These are phyloP conservation scores for Acrobasis suavella DNA, from an alignment of 2,888 invertebrate species.

Conservation along the genomic window DNA sequence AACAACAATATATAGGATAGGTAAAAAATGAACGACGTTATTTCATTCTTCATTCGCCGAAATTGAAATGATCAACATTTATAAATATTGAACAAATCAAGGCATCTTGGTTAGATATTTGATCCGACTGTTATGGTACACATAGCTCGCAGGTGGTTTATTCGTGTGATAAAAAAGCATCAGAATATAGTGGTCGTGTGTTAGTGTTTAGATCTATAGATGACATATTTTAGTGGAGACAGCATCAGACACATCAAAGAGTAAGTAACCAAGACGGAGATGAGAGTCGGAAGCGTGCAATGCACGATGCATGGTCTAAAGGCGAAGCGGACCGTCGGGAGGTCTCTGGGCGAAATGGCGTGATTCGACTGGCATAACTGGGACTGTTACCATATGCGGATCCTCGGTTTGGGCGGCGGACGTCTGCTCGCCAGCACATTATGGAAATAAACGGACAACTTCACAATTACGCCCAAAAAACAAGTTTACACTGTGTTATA, in stretches of 20 bases:
- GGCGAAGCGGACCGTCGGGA: slow-evolving; percentile 71
- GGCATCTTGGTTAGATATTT: slow-evolving; percentile 17
- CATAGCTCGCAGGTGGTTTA: slow-evolving; percentile 16
- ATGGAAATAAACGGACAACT: slow-evolving; percentile 78
- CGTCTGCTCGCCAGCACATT: slow-evolving; percentile 84
- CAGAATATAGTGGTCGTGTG: slow-evolving; percentile 32
- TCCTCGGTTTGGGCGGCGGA: slow-evolving; percentile 94
- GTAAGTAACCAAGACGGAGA: slow-evolving; percentile 43
- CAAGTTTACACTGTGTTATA: slow-evolving; percentile 29
- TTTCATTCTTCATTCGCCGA: slow-evolving; percentile 25
- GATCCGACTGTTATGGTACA: slow-evolving; percentile 20
- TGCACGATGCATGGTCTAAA: slow-evolving; percentile 72
- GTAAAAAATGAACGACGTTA: slow-evolving; percentile 17
- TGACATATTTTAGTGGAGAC: slow-evolving; percentile 38
- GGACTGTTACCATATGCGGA: slow-evolving; percentile 92
- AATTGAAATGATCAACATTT: background rate
- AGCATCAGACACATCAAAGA: slow-evolving; percentile 33
- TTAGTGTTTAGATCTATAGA: slow-evolving; percentile 39
- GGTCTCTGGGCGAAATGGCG: slow-evolving; percentile 59
- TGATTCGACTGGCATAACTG: slow-evolving; percentile 56
- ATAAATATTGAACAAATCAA: slow-evolving; percentile 4
- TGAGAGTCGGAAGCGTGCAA: slow-evolving; percentile 69
- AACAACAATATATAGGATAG: slow-evolving; percentile 42
- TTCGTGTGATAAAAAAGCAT: slow-evolving; percentile 31
- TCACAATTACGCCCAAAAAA: slow-evolving; percentile 57